phyloP scores from a whole-genome alignment of 2,113 vertebrate genomes.

The Mustelus asterias region DNA sequence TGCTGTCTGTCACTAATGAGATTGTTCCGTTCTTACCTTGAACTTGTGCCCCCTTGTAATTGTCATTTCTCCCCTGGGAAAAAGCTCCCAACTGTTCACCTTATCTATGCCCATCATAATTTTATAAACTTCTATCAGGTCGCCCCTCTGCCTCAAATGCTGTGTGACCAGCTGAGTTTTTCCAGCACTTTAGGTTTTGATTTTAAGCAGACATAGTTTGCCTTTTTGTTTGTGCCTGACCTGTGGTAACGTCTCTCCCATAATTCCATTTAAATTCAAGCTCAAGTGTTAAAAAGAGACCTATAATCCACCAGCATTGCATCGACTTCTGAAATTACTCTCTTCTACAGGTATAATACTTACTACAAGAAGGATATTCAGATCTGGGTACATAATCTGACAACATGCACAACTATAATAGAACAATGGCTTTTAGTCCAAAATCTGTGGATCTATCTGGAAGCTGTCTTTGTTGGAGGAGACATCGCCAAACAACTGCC shows the following conservation, averaged over 20 bases:
- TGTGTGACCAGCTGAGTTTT: not conserved
- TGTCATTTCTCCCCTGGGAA: no score
- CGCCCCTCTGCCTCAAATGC: not conserved
- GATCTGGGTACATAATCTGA: slow-evolving; percentile 61
- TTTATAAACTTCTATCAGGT: no score
- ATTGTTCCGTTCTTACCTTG: no score
- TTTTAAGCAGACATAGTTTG: not conserved
- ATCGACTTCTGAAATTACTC: not conserved
- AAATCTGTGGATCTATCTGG: slow-evolving; percentile 70
- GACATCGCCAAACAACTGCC: slow-evolving; percentile 68
- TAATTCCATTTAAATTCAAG: not conserved
- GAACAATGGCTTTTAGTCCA: slow-evolving; percentile 69
- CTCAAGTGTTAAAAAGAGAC: not conserved
- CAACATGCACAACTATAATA: slow-evolving; percentile 60
- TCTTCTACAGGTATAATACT: slow-evolving; percentile 38
- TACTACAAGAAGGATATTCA: slow-evolving; percentile 61
- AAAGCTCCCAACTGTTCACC: no score
- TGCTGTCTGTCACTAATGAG: no score
- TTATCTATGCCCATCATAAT: no score
- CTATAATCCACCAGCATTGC: not conserved
- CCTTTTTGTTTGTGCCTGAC: not conserved
- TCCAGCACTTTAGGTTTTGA: not conserved
- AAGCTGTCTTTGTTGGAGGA: slow-evolving; percentile 68
- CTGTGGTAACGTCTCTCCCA: not conserved
- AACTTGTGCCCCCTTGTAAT: no score